Base-by-base conservation (phyloP, 1,140 invertebrate genomes). In the Lethrus apterus region DNA sequence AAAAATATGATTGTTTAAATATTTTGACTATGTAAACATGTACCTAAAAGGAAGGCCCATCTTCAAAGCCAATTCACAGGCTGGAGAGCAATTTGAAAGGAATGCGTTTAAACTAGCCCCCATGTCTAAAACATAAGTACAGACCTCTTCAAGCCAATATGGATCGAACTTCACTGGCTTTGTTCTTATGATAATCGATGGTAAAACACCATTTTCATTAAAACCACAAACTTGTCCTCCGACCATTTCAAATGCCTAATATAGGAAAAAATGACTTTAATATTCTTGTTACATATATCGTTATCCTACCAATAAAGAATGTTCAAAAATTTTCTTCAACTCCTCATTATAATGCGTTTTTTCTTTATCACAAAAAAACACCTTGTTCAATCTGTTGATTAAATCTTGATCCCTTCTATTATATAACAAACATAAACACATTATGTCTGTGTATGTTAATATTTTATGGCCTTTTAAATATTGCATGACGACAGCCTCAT, bases 191-290 rank as follows among this genome's bases (percentile, higher is more conserved):
- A 54, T 44, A 33, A 63, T 53, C 14, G 57, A 58, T 30, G 62
- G 49, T 20, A 52, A 44, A 23, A 56, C 46, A 19, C 50, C 44
- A 46, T 47, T 31, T 32, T 50, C 35, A 33, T 58, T 52, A 53
- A 58, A 59, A 24, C 58, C 60, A 51, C 55, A 62, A 15, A 63
- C 32, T 11, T 55, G 41, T 15, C 56, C 61, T 20, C 56, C 51
- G 15, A 65, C 47, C 52, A 59, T 63, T 47, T 65, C 61, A 44
- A 62, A 56, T 29, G 55, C 46, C 62, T 62, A 49, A 45, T 56
- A 54, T 11, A n/a, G 24, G 14, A 21, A 1, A 9, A 7, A 26
- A 7, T n/a, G 5, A 26, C n/a, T 26, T 7, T 38, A 21, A 11
- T 20, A 38, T 15, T 1, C 3, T 21, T 20, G 5, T 20, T 13